Evolutionary conservation across 1,140 invertebrate species (phyloP), one percentile per base, ranked within the genome.

Genomic region (Stenopsyche tienmushanensis): DNA sequence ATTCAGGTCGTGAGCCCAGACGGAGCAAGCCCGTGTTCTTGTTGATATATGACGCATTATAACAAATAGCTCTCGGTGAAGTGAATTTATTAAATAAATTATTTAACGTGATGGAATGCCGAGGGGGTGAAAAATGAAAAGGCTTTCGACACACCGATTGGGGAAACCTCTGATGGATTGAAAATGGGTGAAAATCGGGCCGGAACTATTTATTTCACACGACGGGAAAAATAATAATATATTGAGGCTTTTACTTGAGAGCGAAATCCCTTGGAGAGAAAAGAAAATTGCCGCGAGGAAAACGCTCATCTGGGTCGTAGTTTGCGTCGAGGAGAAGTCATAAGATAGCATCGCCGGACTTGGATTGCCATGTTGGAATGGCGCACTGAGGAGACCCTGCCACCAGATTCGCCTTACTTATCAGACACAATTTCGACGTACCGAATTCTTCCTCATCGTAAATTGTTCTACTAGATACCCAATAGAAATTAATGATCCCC

Each of bases 1-100:
- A n/a, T n/a, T n/a, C n/a, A n/a, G n/a, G n/a, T n/a, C n/a, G n/a
- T n/a, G n/a, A n/a, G n/a, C n/a, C n/a, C n/a, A n/a, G n/a, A n/a
- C n/a, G n/a, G n/a, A n/a, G n/a, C n/a, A n/a, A n/a, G n/a, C n/a
- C n/a, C n/a, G n/a, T n/a, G n/a, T n/a, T n/a, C n/a, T n/a, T n/a
- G n/a, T n/a, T n/a, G n/a, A n/a, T n/a, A n/a, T n/a, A n/a, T n/a
- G n/a, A n/a, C n/a, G n/a, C 44, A 45, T 53, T 23, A 24, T 25
- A 53, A 53, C 24, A 25, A 53, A 53, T 53, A 41, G 53, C 10
- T 8, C 17, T 8, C 29, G 53, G 15, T 17, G 53, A 39, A 41
- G 53, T 57, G 53, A 34, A 57, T 57, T 57, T 57, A 57, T 57
- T 39, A 57, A 57, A 57, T 41, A 57, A 39, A 39, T 57, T 57